Evolutionary conservation across 1,140 invertebrate genomes (phyloP).

Genomic region (Heliothis subflexa): DNA sequence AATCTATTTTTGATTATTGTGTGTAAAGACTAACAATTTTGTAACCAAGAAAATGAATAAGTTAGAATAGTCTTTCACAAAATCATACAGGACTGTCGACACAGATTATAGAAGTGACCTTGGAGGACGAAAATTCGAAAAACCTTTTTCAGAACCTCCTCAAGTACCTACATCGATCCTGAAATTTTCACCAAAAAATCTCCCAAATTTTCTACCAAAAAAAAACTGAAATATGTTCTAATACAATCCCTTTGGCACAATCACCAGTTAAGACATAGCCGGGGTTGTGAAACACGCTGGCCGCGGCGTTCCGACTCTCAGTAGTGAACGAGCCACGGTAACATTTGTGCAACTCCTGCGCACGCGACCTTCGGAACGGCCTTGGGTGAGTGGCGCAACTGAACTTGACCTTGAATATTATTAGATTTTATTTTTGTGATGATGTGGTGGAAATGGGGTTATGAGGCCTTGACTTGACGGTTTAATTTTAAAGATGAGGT

Average conservation of each 20-base stretch:
- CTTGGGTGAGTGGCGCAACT: slow-evolving; percentile 78
- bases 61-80: neutral
- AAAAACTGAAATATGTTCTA: slow-evolving; percentile 25
- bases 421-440: slow-evolving; percentile 1
- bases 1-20: too few species aligned
- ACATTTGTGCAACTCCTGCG: slow-evolving; percentile 66
- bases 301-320: slow-evolving; percentile 61
- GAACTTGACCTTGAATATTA: slow-evolving; percentile 54
- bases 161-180: neutral
- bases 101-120: neutral
- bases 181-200: neutral
- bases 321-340: slow-evolving; percentile 69
- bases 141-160: neutral
- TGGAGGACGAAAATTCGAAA: neutral
- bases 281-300: slow-evolving; percentile 71
- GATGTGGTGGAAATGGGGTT: neutral
- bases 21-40: too few species aligned
- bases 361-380: slow-evolving; percentile 64
- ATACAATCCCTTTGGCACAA: slow-evolving; percentile 64
- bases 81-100: neutral
- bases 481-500: neutral
- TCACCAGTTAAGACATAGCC: slow-evolving; percentile 66
- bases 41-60: too few species aligned
- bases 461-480: too few species aligned
- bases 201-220: neutral